These are phyloP conservation scores for Bombus sylvicola DNA, from an alignment of 1,140 invertebrate species.

Conservation along the genomic window DNA sequence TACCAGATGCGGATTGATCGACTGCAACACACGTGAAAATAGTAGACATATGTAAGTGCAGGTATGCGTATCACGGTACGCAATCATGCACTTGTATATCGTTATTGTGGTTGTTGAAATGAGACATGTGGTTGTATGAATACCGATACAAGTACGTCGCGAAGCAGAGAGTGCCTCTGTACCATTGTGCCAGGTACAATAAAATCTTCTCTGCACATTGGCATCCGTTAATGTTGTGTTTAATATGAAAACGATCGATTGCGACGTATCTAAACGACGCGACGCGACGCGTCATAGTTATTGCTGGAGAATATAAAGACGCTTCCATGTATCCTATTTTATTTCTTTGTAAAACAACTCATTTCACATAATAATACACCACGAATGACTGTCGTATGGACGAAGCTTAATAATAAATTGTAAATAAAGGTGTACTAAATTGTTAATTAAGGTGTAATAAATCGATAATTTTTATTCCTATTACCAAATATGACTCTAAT, in stretches of 20 bases:
- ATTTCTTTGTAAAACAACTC: too few relatives aligned
- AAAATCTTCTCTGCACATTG: not conserved
- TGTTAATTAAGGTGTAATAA: too few relatives aligned
- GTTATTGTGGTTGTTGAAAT: not conserved
- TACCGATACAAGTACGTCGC: not conserved
- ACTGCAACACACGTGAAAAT: not conserved
- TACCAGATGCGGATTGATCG: not conserved
- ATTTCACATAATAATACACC: too few relatives aligned
- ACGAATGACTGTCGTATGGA: too few relatives aligned
- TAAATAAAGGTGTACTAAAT: too few relatives aligned
- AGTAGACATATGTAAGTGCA: not conserved
- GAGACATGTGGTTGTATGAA: slow-evolving; percentile 4
- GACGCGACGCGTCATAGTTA: not conserved
- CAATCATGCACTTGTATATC: slow-evolving; percentile 8
- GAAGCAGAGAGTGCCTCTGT: not conserved
- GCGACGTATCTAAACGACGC: not conserved
- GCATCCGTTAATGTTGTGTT: not conserved
- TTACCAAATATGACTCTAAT: too few relatives aligned
- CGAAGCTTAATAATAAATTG: too few relatives aligned
- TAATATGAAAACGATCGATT: not conserved
- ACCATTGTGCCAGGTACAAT: not conserved
- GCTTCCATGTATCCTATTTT: not conserved
- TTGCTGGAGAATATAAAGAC: not conserved
- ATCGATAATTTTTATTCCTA: too few relatives aligned
- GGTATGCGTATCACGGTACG: not conserved